Evolutionary conservation across 2,797 vertebrate species (phyloP), one percentile per base, ranked within the genome.

Genomic region (Hydrocynus forskahlii): DNA sequence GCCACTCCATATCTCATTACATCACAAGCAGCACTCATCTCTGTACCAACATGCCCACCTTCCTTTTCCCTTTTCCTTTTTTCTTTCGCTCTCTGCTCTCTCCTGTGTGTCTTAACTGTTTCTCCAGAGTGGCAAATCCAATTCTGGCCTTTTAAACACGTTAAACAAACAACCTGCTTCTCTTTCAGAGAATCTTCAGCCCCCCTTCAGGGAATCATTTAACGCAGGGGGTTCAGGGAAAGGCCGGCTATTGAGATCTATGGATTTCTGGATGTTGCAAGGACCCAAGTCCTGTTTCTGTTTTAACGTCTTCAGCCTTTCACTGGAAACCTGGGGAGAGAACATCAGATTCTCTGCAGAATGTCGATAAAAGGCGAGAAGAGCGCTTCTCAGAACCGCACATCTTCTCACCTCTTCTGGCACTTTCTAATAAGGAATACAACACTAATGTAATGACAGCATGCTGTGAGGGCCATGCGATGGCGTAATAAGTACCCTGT

Each of bases 1-100:
- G 81, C 83, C 81, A 79, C 76, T 85, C 77, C 81, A 83, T 85
- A 62, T 48, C 68, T 73, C 83, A 84, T 84, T 84, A 81, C 80
- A 76, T 82, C 48, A 62, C 78, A n/a, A 35, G 57, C 52, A 75
- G 35, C 73, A 21, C 13, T 67, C 55, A 43, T 81, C 81, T 64
- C 55, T 55, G 55, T 62, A 63, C 43, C 63, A 3, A 12, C 19
- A 17, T 14, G 14, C 6, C n/a, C n/a, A 43, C 10, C 5, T 5
- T 17, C 23, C 19, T 69, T 21, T 6, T 25, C 1, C 21, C 12
- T 8, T 66, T 43, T 10, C 45, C 21, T 71, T 68, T 48, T 55
- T 67, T 64, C 25, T 6, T 45, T 17, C 13, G 52, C 76, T 62
- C 13, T 72, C 38, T 72, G 29, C 63, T 64, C 40, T 69, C 6